Evolutionary conservation across 2,797 vertebrate genomes (phyloP), one percentile per base, ranked within the genome.

Genomic region (Sternarchorhynchus goeldii): DNA sequence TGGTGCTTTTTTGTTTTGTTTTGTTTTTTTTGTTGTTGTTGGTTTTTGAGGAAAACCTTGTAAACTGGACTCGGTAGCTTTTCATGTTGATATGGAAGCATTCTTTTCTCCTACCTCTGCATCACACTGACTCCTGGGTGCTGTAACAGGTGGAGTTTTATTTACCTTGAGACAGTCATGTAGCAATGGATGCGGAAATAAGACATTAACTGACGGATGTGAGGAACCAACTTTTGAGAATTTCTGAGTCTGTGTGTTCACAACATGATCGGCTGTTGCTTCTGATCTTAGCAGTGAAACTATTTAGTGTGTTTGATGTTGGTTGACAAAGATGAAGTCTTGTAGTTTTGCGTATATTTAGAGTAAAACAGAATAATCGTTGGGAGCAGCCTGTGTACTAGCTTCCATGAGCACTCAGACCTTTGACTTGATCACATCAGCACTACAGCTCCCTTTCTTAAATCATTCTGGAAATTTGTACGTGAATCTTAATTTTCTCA

Each of bases 41-140:
- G 25, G 25, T 66, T 70, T 72, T 66, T 16, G 56, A 18, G 71
- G 18, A 67, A 75, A 4, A n/a, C 39, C 32, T 36, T 5, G 20
- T 76, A 56, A 69, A 31, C 59, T 58, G 25, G 25, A 25, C 25
- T 25, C 25, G 25, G 25, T 25, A 25, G 25, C 25, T 25, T 69
- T 65, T 71, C 45, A 21, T 67, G 62, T 71, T 77, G 67, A 81
- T 82, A 85, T 79, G 76, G 82, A 88, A 82, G 82, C 79, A 58
- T 82, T 85, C 86, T 82, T 76, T 81, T 77, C 69, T 84, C 84
- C 84, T 85, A 84, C 80, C 73, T 87, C 82, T 84, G 74, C 67
- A 77, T 75, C 57, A 84, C 75, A 83, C 58, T 36, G 84, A 82
- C 78, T 67, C 73, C 77, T 78, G 70, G 63, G 68, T 76, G 83